phyloP scores from a whole-genome alignment of 37 sponge, comb jelly and placozoan genomes.

The Hexactinellida sp. region DNA sequence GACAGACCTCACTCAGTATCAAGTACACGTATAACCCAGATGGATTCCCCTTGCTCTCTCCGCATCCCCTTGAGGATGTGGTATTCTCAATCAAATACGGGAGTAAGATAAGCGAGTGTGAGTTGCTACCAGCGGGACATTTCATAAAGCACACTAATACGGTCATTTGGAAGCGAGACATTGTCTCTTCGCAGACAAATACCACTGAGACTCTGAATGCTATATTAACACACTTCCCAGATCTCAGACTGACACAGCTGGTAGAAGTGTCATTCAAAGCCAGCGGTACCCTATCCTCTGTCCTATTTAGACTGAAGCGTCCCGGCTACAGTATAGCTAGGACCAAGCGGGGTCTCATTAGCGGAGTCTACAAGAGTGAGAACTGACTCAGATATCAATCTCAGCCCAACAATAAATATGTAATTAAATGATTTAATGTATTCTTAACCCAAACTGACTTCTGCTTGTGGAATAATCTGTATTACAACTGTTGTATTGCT shows the following conservation, averaged over 20 bases:
- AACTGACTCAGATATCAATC: background rate
- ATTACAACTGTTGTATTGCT: background rate
- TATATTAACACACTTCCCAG: background rate
- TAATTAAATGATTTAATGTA: background rate
- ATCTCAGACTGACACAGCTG: background rate
- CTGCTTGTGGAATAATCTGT: background rate
- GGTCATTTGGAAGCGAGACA: background rate
- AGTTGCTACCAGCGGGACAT: background rate
- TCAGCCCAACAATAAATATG: background rate
- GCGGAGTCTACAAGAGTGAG: background rate
- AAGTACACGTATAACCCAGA: background rate
- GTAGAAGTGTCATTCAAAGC: conserved; percentile 7
- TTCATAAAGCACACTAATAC: background rate
- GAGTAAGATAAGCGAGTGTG: background rate
- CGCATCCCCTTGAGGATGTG: background rate
- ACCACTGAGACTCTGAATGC: background rate
- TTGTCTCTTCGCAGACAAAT: background rate
- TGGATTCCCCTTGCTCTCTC: background rate
- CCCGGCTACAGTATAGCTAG: background rate
- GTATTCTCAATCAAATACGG: background rate
- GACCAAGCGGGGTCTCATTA: background rate
- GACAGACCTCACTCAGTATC: background rate
- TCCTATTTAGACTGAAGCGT: background rate
- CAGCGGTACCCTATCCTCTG: background rate
- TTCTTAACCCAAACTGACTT: background rate